These are phyloP conservation scores for Leistus spinibarbis DNA, from an alignment of 2,888 invertebrate species.

Conservation along the genomic window DNA sequence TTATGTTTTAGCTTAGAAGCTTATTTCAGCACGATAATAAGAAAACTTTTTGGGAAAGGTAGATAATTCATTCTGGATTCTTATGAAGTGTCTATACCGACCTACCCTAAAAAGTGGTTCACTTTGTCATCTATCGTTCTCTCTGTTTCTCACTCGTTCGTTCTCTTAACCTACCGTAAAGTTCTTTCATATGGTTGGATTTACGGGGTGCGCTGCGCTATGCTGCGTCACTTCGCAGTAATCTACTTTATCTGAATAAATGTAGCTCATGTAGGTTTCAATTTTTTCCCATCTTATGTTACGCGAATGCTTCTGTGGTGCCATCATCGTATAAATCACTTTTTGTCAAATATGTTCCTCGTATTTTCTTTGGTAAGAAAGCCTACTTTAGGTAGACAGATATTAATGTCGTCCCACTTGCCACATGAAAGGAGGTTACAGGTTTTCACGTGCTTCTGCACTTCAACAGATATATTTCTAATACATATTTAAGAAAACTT, in stretches of 20 bases:
- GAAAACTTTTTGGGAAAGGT: background rate
- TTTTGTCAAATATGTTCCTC: background rate
- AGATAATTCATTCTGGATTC: too few species aligned
- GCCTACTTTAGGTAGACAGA: too few species aligned
- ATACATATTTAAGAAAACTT: too few species aligned
- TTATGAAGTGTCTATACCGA: background rate
- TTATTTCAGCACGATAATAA: too few species aligned
- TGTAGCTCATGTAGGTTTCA: background rate
- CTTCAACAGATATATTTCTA: too few species aligned
- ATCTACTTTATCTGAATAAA: background rate
- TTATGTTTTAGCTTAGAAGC: background rate
- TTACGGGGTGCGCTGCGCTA: background rate
- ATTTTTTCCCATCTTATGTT: background rate
- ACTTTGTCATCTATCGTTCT: too few species aligned
- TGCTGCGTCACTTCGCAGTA: background rate
- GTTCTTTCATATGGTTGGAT: background rate
- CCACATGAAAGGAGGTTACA: too few species aligned
- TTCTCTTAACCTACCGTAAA: slow-evolving; percentile 2
- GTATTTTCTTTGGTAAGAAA: background rate
- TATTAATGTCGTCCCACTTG: too few species aligned
- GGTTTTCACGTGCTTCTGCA: too few species aligned
- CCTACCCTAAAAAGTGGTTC: background rate
- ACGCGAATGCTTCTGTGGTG: background rate
- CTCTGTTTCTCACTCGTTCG: background rate
- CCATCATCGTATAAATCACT: background rate